Percentiles rank a stretch among this genome's conserved stretches.
Evolutionary conservation across 2,113 vertebrate genomes (phyloP).

Genomic region (Leptosomus discolor): DNA sequence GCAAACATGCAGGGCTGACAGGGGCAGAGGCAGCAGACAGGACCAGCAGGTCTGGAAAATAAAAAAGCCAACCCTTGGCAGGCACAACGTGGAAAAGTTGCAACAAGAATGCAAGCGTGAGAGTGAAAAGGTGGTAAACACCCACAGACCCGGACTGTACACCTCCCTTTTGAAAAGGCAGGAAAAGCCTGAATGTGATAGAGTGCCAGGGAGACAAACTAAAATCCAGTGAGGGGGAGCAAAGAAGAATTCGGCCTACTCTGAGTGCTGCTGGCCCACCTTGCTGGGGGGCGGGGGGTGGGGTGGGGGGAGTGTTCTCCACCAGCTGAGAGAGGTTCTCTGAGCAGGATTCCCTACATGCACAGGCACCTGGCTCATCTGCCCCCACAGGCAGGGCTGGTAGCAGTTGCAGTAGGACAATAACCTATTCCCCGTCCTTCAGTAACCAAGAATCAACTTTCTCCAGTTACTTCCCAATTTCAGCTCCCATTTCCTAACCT

Average conservation of each 20-base stretch:
- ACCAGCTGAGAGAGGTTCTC: neutral
- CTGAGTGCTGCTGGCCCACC: neutral
- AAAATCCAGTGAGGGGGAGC: accelerated
- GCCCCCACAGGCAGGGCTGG: neutral
- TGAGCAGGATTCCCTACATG: neutral
- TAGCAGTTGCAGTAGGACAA: neutral
- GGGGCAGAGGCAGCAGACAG: neutral
- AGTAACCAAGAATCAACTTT: neutral
- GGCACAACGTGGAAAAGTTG: accelerated
- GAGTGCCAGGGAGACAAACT: neutral
- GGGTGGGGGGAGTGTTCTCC: too few species aligned
- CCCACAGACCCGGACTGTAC: neutral
- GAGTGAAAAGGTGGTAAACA: neutral
- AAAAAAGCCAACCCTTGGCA: neutral
- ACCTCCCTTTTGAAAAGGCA: neutral
- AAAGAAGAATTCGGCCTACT: neutral
- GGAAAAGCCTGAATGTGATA: accelerated
- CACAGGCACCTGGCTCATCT: neutral
- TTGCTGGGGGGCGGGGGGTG: accelerated
- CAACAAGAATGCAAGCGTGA: accelerated
- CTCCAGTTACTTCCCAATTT: neutral
- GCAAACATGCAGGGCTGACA: accelerated
- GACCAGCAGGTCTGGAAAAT: neutral
- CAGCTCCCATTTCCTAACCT: neutral
- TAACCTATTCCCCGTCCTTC: neutral